A percentile compares a stretch with the other conserved stretches of the same genome.
These are phyloP conservation scores for Leptinotarsa defecta DNA, from an alignment of 1,140 invertebrate species.

Conservation along the genomic window DNA sequence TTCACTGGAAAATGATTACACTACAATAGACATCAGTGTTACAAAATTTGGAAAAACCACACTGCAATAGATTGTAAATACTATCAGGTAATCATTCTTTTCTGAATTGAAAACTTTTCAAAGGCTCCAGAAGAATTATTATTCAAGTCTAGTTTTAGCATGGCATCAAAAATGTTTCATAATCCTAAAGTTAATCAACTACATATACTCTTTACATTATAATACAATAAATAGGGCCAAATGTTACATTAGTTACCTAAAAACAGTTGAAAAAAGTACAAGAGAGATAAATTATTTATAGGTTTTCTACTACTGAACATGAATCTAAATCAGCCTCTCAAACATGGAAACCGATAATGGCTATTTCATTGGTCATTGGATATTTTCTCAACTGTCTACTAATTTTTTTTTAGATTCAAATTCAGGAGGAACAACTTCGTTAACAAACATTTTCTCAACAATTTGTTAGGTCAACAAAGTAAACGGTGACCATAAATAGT, in stretches of 20 bases:
- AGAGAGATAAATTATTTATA: too few species aligned
- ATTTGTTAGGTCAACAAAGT: background rate
- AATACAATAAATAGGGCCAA: slow-evolving; percentile 26
- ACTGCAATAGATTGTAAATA: too few species aligned
- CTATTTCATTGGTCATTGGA: too few species aligned
- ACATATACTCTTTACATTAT: slow-evolving; percentile 31
- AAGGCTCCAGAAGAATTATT: background rate
- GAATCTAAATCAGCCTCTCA: too few species aligned
- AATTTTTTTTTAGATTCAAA: too few species aligned
- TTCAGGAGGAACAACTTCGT: too few species aligned
- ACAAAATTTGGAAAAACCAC: too few species aligned
- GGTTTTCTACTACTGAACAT: too few species aligned
- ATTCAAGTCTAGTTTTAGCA: slow-evolving; percentile 6
- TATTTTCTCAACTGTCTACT: too few species aligned
- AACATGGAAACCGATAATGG: too few species aligned
- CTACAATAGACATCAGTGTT: too few species aligned
- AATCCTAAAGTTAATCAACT: slow-evolving; percentile 10
- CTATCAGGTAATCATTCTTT: background rate
- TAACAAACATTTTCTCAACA: background rate
- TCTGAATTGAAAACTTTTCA: background rate
- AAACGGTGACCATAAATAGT: background rate
- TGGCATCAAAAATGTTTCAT: slow-evolving; percentile 14
- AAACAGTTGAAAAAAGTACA: background rate
- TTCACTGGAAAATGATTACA: background rate
- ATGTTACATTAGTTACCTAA: slow-evolving; percentile 2